These are phyloP conservation scores for Brotula barbata DNA, from an alignment of 2,797 vertebrate genomes.

Conservation along the genomic window DNA sequence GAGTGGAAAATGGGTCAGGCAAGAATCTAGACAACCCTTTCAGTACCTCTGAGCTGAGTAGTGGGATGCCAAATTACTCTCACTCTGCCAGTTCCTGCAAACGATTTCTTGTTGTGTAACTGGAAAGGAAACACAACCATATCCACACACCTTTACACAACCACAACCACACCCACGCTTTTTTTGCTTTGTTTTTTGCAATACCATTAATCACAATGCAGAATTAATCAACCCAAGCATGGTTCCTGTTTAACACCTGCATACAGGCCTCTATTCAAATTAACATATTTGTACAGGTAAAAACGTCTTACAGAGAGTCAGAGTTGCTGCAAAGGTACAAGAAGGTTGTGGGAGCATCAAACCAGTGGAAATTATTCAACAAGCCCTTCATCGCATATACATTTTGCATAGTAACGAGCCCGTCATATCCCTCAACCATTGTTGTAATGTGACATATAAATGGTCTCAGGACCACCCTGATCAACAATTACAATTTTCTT, in stretches of 20 bases:
- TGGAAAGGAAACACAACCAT: neutral
- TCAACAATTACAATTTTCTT: neutral
- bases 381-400: conserved; percentile 31
- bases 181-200: too few relatives aligned
- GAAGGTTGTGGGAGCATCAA: conserved; percentile 60
- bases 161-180: too few relatives aligned
- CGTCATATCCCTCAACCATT: conserved; percentile 13
- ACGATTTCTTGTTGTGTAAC: conserved; percentile 20
- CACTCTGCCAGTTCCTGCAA: conserved; percentile 39
- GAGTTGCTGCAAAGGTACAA: conserved; percentile 47
- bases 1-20: conserved; percentile 59
- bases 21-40: conserved; percentile 50
- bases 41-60: conserved; percentile 31
- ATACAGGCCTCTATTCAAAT: conserved; percentile 38
- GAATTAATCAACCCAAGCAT: conserved; percentile 60
- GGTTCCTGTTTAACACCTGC: conserved; percentile 30
- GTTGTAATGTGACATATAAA: neutral
- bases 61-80: conserved; percentile 44
- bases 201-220: conserved; percentile 34
- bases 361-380: conserved; percentile 55
- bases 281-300: conserved; percentile 58
- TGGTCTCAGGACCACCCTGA: neutral
- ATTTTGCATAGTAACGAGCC: conserved; percentile 19
- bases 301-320: conserved; percentile 61
- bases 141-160: conserved; percentile 4